Conservation (phyloP, 2,797 vertebrate species). For the Loriculus beryllinus region DNA sequence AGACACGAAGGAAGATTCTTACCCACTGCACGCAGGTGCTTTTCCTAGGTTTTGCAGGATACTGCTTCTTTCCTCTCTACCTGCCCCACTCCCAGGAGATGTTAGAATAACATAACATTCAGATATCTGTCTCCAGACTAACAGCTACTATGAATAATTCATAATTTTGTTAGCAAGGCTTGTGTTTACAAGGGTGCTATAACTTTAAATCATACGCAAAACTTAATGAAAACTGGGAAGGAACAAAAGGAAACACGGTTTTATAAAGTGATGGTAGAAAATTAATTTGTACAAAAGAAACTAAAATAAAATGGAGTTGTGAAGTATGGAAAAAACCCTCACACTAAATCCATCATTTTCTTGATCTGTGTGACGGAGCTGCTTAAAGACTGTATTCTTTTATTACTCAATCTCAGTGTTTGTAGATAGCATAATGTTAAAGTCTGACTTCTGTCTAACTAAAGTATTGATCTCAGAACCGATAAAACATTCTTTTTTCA, state of each 20-base stretch:
- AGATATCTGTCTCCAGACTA: neutral
- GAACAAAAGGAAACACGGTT: neutral
- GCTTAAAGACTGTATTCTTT: neutral
- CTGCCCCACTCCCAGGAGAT: neutral
- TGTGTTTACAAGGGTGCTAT: neutral
- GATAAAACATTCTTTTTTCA: neutral
- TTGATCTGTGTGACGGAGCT: neutral
- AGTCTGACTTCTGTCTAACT: constrained; percentile 13
- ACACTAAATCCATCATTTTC: neutral
- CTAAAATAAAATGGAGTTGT: neutral
- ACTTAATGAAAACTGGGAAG: neutral
- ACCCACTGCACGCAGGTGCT: neutral
- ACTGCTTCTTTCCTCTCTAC: neutral
- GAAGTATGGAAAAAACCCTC: neutral
- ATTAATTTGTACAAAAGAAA: neutral
- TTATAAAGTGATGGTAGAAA: neutral
- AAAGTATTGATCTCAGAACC: constrained; percentile 41
- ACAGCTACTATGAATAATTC: neutral
- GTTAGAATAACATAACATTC: neutral
- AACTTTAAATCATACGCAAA: neutral
- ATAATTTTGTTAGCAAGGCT: neutral
- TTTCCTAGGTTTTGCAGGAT: neutral
- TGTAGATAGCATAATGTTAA: neutral
- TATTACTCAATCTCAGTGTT: constrained; percentile 26
- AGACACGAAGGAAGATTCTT: neutral